These are phyloP conservation scores for Cichladusa arquata DNA, from an alignment of 2,113 vertebrate species.

Conservation along the genomic window DNA sequence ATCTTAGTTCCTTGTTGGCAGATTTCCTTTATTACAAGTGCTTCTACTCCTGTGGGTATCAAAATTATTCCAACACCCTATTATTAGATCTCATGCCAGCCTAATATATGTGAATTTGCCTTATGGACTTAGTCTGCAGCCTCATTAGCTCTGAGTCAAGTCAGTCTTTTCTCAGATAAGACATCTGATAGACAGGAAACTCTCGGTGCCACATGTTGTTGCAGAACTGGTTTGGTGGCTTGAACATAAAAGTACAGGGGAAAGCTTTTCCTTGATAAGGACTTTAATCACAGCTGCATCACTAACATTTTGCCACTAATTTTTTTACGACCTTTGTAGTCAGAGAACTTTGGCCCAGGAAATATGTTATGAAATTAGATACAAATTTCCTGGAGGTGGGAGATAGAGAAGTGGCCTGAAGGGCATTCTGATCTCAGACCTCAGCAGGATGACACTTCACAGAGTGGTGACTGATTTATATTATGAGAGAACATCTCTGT, in stretches of 20 bases:
- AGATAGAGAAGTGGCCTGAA: background rate
- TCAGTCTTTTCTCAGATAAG: slow-evolving; percentile 26
- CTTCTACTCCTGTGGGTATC: slow-evolving; percentile 23
- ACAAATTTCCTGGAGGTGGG: background rate
- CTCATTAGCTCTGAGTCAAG: slow-evolving; percentile 25
- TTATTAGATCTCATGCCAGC: slow-evolving; percentile 48
- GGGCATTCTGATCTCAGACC: background rate
- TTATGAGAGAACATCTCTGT: background rate
- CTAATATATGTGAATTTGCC: slow-evolving; percentile 32
- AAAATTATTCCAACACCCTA: slow-evolving; percentile 37
- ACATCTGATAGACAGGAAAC: background rate
- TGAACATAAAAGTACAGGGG: background rate
- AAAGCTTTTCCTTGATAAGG: slow-evolving; percentile 25
- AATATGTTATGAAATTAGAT: background rate
- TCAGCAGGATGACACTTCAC: background rate
- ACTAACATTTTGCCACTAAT: background rate
- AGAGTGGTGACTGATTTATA: background rate
- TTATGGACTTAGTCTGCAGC: slow-evolving; percentile 33
- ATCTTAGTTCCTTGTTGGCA: slow-evolving; percentile 30
- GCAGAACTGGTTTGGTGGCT: slow-evolving; percentile 29
- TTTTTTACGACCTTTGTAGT: background rate
- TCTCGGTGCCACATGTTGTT: background rate
- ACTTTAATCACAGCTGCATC: background rate
- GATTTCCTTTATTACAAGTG: slow-evolving; percentile 34
- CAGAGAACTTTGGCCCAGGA: background rate